These are phyloP conservation scores for Trichacis sp. DNA, from an alignment of 2,888 invertebrate genomes.

Conservation along the genomic window DNA sequence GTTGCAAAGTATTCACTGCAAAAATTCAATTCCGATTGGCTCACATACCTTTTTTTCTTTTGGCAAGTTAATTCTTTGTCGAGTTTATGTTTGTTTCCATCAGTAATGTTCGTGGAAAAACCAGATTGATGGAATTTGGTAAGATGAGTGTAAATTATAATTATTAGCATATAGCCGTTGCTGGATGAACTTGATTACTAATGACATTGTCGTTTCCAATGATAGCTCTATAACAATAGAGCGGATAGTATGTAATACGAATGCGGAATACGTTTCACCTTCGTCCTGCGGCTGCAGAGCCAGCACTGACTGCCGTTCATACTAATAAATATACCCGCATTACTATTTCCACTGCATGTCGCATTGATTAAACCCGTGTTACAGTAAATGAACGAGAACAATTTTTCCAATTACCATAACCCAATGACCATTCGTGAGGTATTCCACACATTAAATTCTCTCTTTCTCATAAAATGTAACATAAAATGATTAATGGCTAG, in stretches of 20 bases:
- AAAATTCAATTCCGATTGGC: too few relatives aligned
- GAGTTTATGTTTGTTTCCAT: too few relatives aligned
- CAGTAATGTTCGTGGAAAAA: too few relatives aligned
- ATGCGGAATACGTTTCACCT: conserved; percentile 36
- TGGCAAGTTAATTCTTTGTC: not conserved
- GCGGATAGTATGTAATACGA: conserved; percentile 26
- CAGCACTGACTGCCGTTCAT: conserved; percentile 22
- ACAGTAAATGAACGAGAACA: conserved; percentile 20
- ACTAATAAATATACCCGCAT: conserved; percentile 32
- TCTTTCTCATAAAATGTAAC: too few relatives aligned
- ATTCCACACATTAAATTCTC: too few relatives aligned
- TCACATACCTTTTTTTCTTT: too few relatives aligned
- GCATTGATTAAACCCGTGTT: conserved; percentile 39
- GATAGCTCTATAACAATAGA: conserved; percentile 38
- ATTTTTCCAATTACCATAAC: conserved; percentile 10
- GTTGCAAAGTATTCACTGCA: too few relatives aligned
- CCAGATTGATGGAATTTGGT: not conserved
- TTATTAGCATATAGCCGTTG: conserved; percentile 58
- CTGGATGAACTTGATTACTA: conserved; percentile 57
- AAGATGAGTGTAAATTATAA: conserved; percentile 41
- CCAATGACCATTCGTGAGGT: not conserved
- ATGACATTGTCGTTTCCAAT: conserved; percentile 58
- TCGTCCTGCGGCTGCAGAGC: conserved; percentile 12
- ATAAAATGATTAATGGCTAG: too few relatives aligned
- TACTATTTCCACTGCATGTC: conserved; percentile 38